Evolutionary conservation across 2,113 vertebrate species (phyloP).

Genomic region (Indri indri): DNA sequence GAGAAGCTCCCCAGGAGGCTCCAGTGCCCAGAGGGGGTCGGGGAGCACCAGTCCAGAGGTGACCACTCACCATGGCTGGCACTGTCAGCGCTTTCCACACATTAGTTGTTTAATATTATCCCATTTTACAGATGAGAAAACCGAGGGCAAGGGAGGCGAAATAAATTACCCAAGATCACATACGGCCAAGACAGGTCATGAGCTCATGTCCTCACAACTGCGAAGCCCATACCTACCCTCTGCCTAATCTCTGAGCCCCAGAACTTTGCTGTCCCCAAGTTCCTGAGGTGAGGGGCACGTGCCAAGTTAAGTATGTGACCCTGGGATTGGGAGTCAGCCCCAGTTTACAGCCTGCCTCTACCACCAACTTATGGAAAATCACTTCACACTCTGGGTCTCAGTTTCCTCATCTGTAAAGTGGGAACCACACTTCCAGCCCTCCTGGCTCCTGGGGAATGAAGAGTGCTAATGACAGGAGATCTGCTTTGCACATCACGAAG

Average conservation of each 20-base stretch:
- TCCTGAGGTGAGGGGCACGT: background rate
- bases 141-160: background rate
- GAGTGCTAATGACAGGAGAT: background rate
- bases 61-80: fast-evolving
- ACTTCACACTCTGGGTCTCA: background rate
- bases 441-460: background rate
- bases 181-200: background rate
- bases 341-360: background rate
- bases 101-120: background rate
- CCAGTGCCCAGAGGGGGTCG: background rate
- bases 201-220: background rate
- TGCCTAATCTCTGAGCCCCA: background rate
- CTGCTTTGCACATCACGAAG: background rate
- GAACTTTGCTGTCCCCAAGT: background rate
- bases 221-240: background rate
- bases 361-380: background rate
- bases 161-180: background rate
- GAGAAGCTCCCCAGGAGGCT: background rate
- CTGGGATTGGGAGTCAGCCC: background rate
- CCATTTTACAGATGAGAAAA: background rate
- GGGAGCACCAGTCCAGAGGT: background rate
- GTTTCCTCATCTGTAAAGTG: background rate
- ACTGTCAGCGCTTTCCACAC: fast-evolving
- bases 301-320: background rate
- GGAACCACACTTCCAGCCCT: too few relatives aligned